phyloP scores from a whole-genome alignment of 1,140 invertebrate genomes.

The Bombus superbus region DNA sequence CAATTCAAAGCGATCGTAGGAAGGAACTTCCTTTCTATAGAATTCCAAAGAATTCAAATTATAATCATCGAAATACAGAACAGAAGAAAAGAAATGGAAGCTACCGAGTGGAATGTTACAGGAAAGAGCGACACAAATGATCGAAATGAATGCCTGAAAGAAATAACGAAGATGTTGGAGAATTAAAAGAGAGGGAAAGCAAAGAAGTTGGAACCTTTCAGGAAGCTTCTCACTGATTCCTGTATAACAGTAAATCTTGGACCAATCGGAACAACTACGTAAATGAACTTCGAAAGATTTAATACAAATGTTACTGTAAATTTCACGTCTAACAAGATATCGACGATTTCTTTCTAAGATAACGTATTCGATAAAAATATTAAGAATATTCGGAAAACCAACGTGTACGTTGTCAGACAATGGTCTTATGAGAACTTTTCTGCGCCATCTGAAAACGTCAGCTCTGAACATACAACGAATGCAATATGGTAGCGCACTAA shows the following conservation, averaged over 20 bases:
- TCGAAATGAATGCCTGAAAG: not conserved
- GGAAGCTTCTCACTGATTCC: not conserved
- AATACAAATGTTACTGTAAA: no score
- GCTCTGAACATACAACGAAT: not conserved
- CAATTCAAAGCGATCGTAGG: no score
- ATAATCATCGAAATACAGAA: not conserved
- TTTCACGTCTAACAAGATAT: no score
- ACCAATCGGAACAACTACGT: no score
- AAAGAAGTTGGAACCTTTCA: not conserved
- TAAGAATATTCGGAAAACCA: not conserved
- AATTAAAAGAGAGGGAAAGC: not conserved
- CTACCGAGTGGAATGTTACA: conserved; percentile 28
- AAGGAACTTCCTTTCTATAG: no score
- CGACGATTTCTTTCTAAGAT: no score
- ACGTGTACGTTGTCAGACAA: no score
- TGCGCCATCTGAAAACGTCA: not conserved
- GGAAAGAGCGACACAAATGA: not conserved
- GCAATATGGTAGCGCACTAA: not conserved
- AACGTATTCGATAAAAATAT: no score
- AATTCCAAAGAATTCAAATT: not conserved
- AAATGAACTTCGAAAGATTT: no score
- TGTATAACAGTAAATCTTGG: not conserved
- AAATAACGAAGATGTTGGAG: not conserved
- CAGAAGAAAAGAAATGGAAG: conserved; percentile 34
- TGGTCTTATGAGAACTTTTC: no score